Percentiles rank a stretch among this genome's conserved stretches.
These are phyloP conservation scores for Fissipunctia ypsillon DNA, from an alignment of 2,888 invertebrate genomes.

Conservation along the genomic window DNA sequence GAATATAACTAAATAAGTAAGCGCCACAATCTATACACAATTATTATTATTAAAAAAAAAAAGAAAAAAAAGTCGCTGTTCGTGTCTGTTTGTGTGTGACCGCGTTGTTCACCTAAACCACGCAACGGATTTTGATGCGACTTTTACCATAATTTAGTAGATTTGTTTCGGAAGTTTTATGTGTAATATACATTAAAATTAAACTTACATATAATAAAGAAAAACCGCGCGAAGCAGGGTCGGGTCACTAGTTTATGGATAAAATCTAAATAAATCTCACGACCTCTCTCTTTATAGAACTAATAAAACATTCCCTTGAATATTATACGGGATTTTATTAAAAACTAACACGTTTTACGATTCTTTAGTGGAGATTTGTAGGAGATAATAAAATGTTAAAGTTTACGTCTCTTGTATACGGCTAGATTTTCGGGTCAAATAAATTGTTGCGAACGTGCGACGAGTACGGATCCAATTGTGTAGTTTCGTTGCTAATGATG, in stretches of 20 bases:
- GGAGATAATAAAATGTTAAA: conserved; percentile 55
- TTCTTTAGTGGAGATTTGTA: conserved; percentile 44
- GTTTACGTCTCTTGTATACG: conserved; percentile 50
- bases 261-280: conserved; percentile 20
- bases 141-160: too few species aligned
- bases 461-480: conserved; percentile 40
- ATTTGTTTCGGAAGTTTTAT: too few species aligned
- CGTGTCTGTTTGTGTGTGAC: too few species aligned
- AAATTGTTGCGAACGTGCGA: conserved; percentile 55
- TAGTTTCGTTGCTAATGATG: conserved; percentile 26
- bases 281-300: conserved; percentile 16
- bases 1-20: conserved; percentile 9
- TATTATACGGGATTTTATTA: conserved; percentile 55
- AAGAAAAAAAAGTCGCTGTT: too few species aligned
- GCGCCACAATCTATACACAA: background rate
- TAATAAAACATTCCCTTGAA: conserved; percentile 55
- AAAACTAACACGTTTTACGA: conserved; percentile 63
- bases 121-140: too few species aligned
- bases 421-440: conserved; percentile 61
- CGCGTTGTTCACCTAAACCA: too few species aligned
- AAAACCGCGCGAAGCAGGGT: too few species aligned
- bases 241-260: background rate
- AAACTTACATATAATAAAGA: too few species aligned
- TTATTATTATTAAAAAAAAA: too few species aligned
- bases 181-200: too few species aligned